Percentiles rank a stretch among this genome's conserved stretches.
These are phyloP conservation scores for Lamprotornis superbus DNA, from an alignment of 2,113 vertebrate species.

Conservation along the genomic window DNA sequence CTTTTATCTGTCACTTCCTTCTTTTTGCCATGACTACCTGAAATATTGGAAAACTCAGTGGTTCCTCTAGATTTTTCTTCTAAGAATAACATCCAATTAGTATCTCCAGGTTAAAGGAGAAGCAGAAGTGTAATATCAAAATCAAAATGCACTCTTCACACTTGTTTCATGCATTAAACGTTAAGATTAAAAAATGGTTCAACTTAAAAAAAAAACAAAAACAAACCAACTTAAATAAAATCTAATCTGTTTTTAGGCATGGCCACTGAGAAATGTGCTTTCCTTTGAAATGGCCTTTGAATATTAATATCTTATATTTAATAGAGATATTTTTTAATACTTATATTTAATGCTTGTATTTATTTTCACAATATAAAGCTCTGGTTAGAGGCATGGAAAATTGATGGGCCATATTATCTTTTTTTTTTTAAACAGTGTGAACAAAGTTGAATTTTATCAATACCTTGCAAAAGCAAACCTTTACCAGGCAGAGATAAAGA, in stretches of 20 bases:
- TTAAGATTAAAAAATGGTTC: neutral
- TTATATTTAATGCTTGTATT: neutral
- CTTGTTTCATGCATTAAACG: neutral
- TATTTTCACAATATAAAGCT: neutral
- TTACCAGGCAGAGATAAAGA: neutral
- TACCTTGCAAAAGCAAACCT: neutral
- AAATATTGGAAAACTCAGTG: neutral
- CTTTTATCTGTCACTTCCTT: neutral
- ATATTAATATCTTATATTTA: neutral
- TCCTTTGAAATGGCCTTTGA: neutral
- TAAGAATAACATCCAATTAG: neutral
- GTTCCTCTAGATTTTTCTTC: neutral
- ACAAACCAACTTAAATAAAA: neutral
- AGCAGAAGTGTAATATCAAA: neutral
- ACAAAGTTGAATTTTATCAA: neutral
- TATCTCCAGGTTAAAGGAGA: neutral
- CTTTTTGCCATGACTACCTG: neutral
- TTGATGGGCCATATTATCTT: fast-evolving
- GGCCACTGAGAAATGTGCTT: neutral
- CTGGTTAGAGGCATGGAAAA: neutral
- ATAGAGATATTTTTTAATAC: neutral
- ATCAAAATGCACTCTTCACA: neutral
- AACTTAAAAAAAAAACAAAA: neutral
- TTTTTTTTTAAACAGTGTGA: neutral
- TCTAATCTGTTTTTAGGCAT: neutral